Base-by-base conservation (phyloP, 2,888 invertebrate genomes). In the Willowsia nigromaculata region DNA sequence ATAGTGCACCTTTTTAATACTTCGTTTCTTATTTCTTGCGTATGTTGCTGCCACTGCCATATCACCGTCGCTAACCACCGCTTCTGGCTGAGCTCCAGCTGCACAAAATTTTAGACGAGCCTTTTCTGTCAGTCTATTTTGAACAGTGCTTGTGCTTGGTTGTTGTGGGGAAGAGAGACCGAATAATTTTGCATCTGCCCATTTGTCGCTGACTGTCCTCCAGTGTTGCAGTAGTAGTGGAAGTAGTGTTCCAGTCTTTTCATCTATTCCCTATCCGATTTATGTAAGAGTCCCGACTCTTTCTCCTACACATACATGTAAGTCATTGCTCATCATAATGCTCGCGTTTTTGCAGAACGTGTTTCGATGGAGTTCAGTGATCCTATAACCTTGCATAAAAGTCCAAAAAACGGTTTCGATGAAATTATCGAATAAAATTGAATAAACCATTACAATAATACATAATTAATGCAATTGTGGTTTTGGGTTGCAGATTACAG, bases 81-180 rank as follows among this genome's bases (percentile, higher is more conserved):
- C 37, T 37, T 4, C 59, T 62, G 59, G 27, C 68, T 40, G 37
- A 30, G 18, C 80, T 83, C 83, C 83, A 83, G 83, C 83, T 83
- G 83, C 83, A 71, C 30, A 83, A 33, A 6, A 47, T 53, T 71
- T 83, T 83, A 30, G n/a, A 53, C 40, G 25, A 47, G 15, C 11
- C 27, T 37, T 30, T 33, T 50, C 85, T 76, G 76, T 85, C 85
- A 85, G 71, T 85, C 85, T 37, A 59, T 76, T 85, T 5, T 85
- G 76, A 76, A 62, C 62, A 33, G 43, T 50, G 76, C 59, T 85
- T 59, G 59, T n/a, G n/a, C n/a, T n/a, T n/a, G n/a, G n/a, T n/a
- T n/a, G 37, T 9, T 85, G 53, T 47, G 33, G 71, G 68, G 74
- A 56, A 27, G 71, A 83, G 74, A 56, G 83, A 27, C 68, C 47